Evolutionary conservation across 1,140 invertebrate genomes (phyloP).

Genomic region (Agrypnia vestita): DNA sequence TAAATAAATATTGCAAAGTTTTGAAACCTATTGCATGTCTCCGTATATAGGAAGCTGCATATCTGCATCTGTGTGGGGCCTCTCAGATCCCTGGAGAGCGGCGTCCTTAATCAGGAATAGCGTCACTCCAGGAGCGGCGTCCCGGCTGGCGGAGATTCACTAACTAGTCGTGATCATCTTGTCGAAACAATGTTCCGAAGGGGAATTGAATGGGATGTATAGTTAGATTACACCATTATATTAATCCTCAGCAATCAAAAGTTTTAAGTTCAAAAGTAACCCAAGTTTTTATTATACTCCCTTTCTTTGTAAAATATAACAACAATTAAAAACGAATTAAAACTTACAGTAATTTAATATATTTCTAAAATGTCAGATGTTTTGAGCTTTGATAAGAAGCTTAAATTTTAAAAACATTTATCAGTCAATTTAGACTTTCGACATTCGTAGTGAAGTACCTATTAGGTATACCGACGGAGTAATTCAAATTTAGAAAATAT

Average conservation of each 20-base stretch:
- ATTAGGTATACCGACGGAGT: no score
- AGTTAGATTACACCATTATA: slow-evolving; percentile 10
- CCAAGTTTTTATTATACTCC: no score
- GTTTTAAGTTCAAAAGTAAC: not conserved
- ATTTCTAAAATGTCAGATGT: no score
- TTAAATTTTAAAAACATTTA: not conserved
- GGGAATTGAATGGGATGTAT: slow-evolving; percentile 18
- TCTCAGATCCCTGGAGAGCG: not conserved
- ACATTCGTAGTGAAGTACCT: no score
- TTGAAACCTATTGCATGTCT: slow-evolving; percentile 4
- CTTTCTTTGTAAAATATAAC: no score
- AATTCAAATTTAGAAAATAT: no score
- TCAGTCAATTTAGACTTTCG: no score
- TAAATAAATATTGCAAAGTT: not conserved
- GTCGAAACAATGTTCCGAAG: slow-evolving; percentile 25
- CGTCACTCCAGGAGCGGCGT: slow-evolving; percentile 5
- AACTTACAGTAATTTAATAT: no score
- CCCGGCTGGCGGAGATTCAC: not conserved
- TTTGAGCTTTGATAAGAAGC: not conserved
- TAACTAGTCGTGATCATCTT: slow-evolving; percentile 29
- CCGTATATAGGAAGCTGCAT: not conserved
- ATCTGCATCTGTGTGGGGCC: not conserved
- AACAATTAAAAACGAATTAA: no score
- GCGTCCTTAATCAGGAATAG: slow-evolving; percentile 23
- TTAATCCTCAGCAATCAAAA: not conserved